Evolutionary conservation across 2,888 invertebrate genomes (phyloP).

Genomic region (Pharmacophagus antenor): DNA sequence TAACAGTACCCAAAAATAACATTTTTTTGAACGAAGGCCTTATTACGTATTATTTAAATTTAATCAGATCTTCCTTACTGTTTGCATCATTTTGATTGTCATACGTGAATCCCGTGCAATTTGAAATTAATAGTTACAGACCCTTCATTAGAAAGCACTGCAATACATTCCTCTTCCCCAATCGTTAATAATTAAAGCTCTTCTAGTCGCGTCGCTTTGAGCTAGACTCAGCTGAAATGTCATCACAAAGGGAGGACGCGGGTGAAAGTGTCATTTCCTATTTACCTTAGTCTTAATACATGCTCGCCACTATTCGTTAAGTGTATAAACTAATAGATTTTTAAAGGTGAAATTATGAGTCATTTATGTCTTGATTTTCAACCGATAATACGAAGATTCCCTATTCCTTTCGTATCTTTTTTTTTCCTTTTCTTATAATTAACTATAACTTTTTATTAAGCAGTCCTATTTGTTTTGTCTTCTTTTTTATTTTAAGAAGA

Average conservation of each 20-base stretch:
- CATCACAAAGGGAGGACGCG: constrained; percentile 60
- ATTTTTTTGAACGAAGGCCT: too few relatives aligned
- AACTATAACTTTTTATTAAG: too few relatives aligned
- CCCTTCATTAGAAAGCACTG: constrained; percentile 47
- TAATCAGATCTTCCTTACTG: too few relatives aligned
- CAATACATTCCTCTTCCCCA: constrained; percentile 46
- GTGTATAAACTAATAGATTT: constrained; percentile 18
- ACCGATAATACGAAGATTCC: not conserved
- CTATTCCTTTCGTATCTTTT: too few relatives aligned
- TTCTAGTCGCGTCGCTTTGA: constrained; percentile 59
- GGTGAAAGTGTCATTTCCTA: constrained; percentile 57
- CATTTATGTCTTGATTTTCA: constrained; percentile 22
- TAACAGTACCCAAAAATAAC: too few relatives aligned
- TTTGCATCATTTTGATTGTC: not conserved
- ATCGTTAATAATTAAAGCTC: constrained; percentile 69
- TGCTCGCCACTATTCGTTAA: constrained; percentile 35
- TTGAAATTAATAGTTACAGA: constrained; percentile 39
- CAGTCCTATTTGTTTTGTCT: too few relatives aligned
- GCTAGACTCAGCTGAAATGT: constrained; percentile 55
- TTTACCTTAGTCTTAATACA: constrained; percentile 47
- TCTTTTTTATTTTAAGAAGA: too few relatives aligned
- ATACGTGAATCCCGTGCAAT: not conserved
- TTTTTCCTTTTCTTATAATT: too few relatives aligned
- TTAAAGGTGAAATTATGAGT: constrained; percentile 9
- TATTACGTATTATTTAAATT: too few relatives aligned